phyloP scores from a whole-genome alignment of 2,888 invertebrate species.

The Augiades crinisus region DNA sequence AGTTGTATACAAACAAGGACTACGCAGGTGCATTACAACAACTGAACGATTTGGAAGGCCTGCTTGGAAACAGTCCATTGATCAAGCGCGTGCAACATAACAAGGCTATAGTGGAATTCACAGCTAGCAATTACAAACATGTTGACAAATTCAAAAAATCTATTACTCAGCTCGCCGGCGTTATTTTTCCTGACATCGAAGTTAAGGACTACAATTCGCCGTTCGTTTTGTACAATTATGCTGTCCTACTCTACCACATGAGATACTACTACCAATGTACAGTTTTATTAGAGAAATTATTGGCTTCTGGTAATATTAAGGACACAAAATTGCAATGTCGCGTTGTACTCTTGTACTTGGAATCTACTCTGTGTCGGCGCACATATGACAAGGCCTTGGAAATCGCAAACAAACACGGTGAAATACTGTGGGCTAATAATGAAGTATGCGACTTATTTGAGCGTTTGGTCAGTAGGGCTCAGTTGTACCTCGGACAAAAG shows the following conservation, averaged over 20 bases:
- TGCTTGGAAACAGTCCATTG: slow-evolving; percentile 77
- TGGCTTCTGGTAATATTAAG: slow-evolving; percentile 58
- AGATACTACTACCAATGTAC: slow-evolving; percentile 87
- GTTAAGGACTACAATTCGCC: slow-evolving; percentile 59
- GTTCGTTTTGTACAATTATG: slow-evolving; percentile 87
- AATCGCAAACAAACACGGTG: slow-evolving; percentile 60
- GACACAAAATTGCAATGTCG: slow-evolving; percentile 62
- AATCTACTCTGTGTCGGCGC: slow-evolving; percentile 67
- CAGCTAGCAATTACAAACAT: slow-evolving; percentile 86
- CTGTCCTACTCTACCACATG: slow-evolving; percentile 88
- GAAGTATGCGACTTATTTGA: slow-evolving; percentile 61
- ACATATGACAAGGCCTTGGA: slow-evolving; percentile 68
- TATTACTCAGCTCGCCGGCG: slow-evolving; percentile 82
- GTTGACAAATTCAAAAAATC: slow-evolving; percentile 87
- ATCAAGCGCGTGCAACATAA: slow-evolving; percentile 89
- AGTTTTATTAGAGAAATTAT: slow-evolving; percentile 62
- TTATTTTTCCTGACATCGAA: slow-evolving; percentile 68
- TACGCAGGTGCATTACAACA: slow-evolving; percentile 82
- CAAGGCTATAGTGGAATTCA: slow-evolving; percentile 91
- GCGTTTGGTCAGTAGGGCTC: slow-evolving; percentile 63
- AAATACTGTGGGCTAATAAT: slow-evolving; percentile 54
- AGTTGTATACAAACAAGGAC: too few relatives aligned
- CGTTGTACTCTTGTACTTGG: slow-evolving; percentile 61
- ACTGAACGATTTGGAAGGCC: slow-evolving; percentile 84
- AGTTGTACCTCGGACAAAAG: slow-evolving; percentile 55